These are phyloP conservation scores for Bactericera cockerelli DNA, from an alignment of 1,140 invertebrate genomes.

Conservation along the genomic window DNA sequence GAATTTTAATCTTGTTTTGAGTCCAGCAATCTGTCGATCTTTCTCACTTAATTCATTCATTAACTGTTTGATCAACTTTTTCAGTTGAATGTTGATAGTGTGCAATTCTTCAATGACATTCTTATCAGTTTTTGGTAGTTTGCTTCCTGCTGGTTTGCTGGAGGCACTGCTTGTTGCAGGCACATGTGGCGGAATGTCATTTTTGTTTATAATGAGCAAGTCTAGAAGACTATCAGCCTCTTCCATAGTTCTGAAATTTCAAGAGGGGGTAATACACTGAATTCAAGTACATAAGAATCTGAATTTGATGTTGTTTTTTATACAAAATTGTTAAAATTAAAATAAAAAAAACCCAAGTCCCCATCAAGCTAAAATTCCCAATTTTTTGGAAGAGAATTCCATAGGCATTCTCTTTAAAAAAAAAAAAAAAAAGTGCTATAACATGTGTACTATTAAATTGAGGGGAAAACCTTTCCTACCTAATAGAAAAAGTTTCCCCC, in stretches of 20 bases:
- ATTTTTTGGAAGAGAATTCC: too few relatives aligned
- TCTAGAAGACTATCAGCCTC: conserved; percentile 42
- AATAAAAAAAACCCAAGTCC: too few relatives aligned
- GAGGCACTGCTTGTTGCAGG: conserved; percentile 17
- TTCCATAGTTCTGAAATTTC: conserved; percentile 41
- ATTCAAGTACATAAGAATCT: too few relatives aligned
- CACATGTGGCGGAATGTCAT: conserved; percentile 14
- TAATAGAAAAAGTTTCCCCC: too few relatives aligned
- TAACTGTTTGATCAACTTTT: conserved; percentile 35
- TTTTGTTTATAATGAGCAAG: conserved; percentile 27
- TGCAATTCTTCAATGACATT: conserved; percentile 42
- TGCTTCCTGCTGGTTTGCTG: conserved; percentile 30
- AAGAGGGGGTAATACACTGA: too few relatives aligned
- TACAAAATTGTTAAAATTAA: too few relatives aligned
- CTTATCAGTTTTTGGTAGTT: conserved; percentile 37
- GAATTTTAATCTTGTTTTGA: conserved; percentile 33
- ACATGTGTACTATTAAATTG: too few relatives aligned
- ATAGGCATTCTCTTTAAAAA: too few relatives aligned
- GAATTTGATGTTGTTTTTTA: too few relatives aligned
- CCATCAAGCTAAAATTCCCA: too few relatives aligned
- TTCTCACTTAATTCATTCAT: conserved; percentile 40
- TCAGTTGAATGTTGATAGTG: conserved; percentile 20
- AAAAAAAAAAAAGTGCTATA: too few relatives aligned
- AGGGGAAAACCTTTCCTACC: too few relatives aligned
- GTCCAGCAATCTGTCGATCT: conserved; percentile 36